Percentiles rank a stretch among this genome's conserved stretches.
These are phyloP conservation scores for Phyllostomus discolor DNA, from an alignment of 2,113 vertebrate species.

Conservation along the genomic window DNA sequence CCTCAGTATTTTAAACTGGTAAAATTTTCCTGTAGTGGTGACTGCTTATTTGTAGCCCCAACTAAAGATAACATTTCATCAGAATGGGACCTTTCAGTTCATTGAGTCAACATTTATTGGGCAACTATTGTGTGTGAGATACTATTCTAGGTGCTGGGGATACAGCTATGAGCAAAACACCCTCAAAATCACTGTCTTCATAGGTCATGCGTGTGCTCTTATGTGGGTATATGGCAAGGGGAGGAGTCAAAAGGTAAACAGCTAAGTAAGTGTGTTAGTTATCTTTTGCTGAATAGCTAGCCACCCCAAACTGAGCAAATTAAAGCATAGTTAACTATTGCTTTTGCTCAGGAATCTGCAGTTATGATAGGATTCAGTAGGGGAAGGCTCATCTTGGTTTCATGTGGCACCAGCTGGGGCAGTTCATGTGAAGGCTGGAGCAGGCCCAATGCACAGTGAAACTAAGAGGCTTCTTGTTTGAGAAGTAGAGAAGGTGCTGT, in stretches of 20 bases:
- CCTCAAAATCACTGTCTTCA: not conserved
- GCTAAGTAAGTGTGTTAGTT: not conserved
- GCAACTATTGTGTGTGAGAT: no score
- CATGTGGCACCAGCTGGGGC: rapidly evolving
- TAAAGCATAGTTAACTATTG: not conserved
- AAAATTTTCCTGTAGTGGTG: not conserved
- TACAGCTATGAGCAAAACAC: not conserved
- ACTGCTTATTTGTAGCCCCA: not conserved
- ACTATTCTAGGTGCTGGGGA: not conserved
- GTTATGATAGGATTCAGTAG: not conserved
- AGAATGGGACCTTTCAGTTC: not conserved
- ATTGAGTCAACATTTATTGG: not conserved
- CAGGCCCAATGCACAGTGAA: not conserved
- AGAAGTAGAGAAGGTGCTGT: not conserved
- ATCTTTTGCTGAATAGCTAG: not conserved
- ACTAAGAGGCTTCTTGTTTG: not conserved
- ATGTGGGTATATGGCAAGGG: not conserved
- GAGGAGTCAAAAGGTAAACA: not conserved
- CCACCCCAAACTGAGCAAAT: not conserved
- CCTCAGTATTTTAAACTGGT: not conserved
- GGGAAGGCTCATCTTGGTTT: not conserved
- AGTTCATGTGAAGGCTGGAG: not conserved
- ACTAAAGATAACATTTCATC: not conserved
- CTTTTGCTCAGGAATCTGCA: not conserved
- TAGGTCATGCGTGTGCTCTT: no score